Conservation (phyloP, 2,888 invertebrate genomes). For the Microdon myrmicae region DNA sequence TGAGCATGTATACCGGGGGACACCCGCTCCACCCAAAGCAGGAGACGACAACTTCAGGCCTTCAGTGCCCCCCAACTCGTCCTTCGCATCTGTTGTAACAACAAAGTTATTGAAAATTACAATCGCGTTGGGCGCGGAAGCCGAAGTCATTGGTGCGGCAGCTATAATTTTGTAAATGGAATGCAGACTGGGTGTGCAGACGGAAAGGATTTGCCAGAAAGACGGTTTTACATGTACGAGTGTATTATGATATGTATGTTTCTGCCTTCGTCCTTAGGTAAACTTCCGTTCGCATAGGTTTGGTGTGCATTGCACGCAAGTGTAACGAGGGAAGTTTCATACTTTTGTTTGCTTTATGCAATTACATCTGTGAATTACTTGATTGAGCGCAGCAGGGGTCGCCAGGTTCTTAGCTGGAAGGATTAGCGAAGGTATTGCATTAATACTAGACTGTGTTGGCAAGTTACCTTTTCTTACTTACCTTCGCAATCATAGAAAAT, state of each 20-base stretch:
- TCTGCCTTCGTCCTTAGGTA: conserved; percentile 16
- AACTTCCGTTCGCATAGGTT: conserved; percentile 11
- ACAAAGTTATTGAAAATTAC: conserved; percentile 49
- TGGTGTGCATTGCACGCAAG: conserved; percentile 13
- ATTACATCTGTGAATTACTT: conserved; percentile 37
- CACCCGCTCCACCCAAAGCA: too few relatives aligned
- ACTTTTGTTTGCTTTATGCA: conserved; percentile 26
- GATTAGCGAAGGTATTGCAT: too few relatives aligned
- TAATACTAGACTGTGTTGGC: too few relatives aligned
- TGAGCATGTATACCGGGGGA: conserved; percentile 39
- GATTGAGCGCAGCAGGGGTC: too few relatives aligned
- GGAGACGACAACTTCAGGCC: too few relatives aligned
- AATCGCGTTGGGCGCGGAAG: conserved; percentile 43
- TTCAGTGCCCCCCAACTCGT: too few relatives aligned
- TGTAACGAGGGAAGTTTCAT: conserved; percentile 24
- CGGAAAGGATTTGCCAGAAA: conserved; percentile 3
- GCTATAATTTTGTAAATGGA: conserved; percentile 48
- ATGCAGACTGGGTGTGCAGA: conserved; percentile 30
- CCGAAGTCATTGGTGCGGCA: conserved; percentile 45
- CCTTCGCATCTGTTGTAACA: conserved; percentile 1
- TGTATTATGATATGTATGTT: neutral
- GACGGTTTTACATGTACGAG: conserved; percentile 7
- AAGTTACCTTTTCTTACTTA: too few relatives aligned
- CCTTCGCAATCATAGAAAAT: too few relatives aligned
- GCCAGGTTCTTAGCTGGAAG: too few relatives aligned